Percentiles rank a stretch among this genome's conserved stretches.
These are phyloP conservation scores for Motacilla alba DNA, from an alignment of 2,113 vertebrate species.

Conservation along the genomic window DNA sequence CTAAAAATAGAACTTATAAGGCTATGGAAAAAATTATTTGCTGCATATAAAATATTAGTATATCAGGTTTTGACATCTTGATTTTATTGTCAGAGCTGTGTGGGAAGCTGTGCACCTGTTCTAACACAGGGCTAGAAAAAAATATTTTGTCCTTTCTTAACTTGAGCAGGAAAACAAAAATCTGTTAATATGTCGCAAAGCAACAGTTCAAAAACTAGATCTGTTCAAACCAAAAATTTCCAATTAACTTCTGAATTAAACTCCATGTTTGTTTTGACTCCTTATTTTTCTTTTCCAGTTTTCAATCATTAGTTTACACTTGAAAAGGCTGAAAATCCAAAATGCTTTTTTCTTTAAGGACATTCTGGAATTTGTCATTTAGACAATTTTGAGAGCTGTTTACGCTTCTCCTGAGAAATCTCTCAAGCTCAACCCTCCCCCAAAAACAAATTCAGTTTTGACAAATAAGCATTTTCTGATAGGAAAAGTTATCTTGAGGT, in stretches of 20 bases:
- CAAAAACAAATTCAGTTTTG: conserved; percentile 27
- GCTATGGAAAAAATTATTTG: background rate
- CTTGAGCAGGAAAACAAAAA: background rate
- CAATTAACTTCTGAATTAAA: background rate
- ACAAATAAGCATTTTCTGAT: conserved; percentile 16
- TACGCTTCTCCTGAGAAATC: background rate
- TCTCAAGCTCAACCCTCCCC: background rate
- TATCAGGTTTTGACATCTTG: background rate
- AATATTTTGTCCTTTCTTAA: background rate
- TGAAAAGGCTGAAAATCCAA: background rate
- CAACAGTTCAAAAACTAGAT: background rate
- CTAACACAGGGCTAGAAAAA: background rate
- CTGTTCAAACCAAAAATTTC: background rate
- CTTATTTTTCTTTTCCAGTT: background rate
- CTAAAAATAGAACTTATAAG: background rate
- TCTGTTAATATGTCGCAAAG: background rate
- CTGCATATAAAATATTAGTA: background rate
- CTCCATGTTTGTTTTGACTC: background rate
- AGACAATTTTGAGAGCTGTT: background rate
- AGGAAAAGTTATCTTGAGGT: background rate
- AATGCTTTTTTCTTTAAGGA: background rate
- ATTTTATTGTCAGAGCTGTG: background rate
- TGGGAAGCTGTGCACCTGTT: background rate
- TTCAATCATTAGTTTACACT: background rate
- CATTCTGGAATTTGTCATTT: background rate